These are phyloP conservation scores for Muschampia plurimacula DNA, from an alignment of 2,888 invertebrate genomes.

Conservation along the genomic window DNA sequence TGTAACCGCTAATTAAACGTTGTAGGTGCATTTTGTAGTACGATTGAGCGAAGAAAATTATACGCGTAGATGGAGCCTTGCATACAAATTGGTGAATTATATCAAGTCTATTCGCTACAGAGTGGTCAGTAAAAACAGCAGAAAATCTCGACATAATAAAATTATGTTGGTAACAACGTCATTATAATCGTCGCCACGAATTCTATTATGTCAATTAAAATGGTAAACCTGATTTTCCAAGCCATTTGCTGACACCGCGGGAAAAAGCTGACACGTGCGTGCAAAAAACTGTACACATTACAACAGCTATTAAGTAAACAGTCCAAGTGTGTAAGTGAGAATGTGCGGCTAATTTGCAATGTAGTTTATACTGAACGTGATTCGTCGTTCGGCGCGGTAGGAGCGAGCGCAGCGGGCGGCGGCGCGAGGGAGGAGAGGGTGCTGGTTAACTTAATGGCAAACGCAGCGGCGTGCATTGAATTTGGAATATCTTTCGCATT, in stretches of 20 bases:
- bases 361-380: conserved; percentile 43
- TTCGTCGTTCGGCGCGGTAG: conserved; percentile 20
- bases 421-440: conserved; percentile 11
- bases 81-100: conserved; percentile 35
- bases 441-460: conserved; percentile 19
- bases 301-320: conserved; percentile 56
- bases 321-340: conserved; percentile 56
- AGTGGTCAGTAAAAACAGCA: conserved; percentile 23
- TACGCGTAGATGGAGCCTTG: conserved; percentile 21
- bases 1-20: conserved; percentile 24
- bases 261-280: conserved; percentile 53
- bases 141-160: conserved; percentile 35
- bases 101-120: conserved; percentile 7
- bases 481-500: conserved; percentile 36
- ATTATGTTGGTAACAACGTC: conserved; percentile 40
- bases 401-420: conserved; percentile 9
- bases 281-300: conserved; percentile 53
- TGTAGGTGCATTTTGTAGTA: conserved; percentile 18
- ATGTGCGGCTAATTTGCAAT: conserved; percentile 46
- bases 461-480: conserved; percentile 29
- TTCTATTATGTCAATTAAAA: conserved; percentile 43
- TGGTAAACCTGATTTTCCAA: conserved; percentile 59
- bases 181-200: conserved; percentile 40
- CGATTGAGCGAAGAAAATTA: conserved; percentile 23
- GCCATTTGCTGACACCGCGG: conserved; percentile 53